A percentile compares a stretch with the other conserved stretches of the same genome.
phyloP scores from a whole-genome alignment of 2,888 invertebrate genomes.

The Hesperia comma region DNA sequence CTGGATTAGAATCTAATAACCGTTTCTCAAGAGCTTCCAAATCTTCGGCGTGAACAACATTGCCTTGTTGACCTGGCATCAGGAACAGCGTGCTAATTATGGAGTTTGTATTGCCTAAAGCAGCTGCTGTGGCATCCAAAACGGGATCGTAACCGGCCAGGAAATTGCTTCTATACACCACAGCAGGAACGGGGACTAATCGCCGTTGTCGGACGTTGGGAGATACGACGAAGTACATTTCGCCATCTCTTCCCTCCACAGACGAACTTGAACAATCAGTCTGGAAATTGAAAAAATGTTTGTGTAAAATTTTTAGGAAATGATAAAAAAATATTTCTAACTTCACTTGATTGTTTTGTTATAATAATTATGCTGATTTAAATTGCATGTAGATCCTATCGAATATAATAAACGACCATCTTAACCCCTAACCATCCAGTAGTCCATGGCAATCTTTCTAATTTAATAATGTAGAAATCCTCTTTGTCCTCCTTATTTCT shows the following conservation, averaged over 20 bases:
- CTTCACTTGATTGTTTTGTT: no score
- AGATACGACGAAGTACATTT: slow-evolving; percentile 93
- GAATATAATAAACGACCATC: no score
- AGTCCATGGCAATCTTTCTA: no score
- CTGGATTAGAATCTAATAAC: slow-evolving; percentile 86
- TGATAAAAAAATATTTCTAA: no score
- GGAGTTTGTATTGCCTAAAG: slow-evolving; percentile 88
- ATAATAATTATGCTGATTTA: no score
- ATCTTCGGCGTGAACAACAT: slow-evolving; percentile 90
- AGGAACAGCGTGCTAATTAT: slow-evolving; percentile 91
- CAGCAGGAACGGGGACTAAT: slow-evolving; percentile 92
- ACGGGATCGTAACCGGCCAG: slow-evolving; percentile 93
- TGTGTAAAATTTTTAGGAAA: background rate
- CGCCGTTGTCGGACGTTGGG: slow-evolving; percentile 91
- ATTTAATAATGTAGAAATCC: no score
- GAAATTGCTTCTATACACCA: slow-evolving; percentile 89
- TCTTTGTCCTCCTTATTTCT: no score
- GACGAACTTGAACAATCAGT: slow-evolving; percentile 91
- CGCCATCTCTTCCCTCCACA: slow-evolving; percentile 91
- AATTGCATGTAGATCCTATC: no score
- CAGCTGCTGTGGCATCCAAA: slow-evolving; percentile 92
- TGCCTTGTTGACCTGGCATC: slow-evolving; percentile 94
- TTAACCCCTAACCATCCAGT: no score
- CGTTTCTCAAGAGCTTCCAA: slow-evolving; percentile 89
- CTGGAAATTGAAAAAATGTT: slow-evolving; percentile 74